A percentile compares a stretch with the other conserved stretches of the same genome.
phyloP scores from a whole-genome alignment of 2,888 invertebrate species.

The Timandra comae region DNA sequence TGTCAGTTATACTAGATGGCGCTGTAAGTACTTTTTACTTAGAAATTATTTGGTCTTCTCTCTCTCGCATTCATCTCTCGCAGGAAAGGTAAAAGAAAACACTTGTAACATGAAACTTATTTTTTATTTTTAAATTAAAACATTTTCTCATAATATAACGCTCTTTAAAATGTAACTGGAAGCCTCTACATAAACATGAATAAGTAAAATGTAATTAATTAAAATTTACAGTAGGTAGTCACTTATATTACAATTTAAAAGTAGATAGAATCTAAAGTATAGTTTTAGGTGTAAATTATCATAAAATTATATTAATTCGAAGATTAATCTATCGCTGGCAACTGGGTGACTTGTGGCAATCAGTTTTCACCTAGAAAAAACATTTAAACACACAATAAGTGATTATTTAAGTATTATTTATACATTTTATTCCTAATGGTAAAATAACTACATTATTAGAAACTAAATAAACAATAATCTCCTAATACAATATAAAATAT shows the following conservation, averaged over 20 bases:
- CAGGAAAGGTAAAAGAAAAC: constrained; percentile 36
- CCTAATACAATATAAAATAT: too few relatives aligned
- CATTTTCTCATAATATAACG: constrained; percentile 65
- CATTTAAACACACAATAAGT: constrained; percentile 11
- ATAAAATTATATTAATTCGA: too few relatives aligned
- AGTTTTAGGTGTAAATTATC: too few relatives aligned
- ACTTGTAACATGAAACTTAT: constrained; percentile 50
- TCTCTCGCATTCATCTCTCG: too few relatives aligned
- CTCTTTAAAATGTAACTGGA: constrained; percentile 68
- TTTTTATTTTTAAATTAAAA: constrained; percentile 69
- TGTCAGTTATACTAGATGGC: too few relatives aligned
- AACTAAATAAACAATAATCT: too few relatives aligned
- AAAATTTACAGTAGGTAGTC: constrained; percentile 30
- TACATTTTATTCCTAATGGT: too few relatives aligned
- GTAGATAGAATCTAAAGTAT: too few relatives aligned
- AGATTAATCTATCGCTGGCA: constrained; percentile 31
- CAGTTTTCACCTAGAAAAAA: constrained; percentile 69
- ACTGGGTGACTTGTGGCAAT: constrained; percentile 43
- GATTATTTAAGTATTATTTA: too few relatives aligned
- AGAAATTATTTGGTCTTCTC: too few relatives aligned
- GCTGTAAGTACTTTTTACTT: too few relatives aligned
- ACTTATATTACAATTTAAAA: constrained; percentile 12
- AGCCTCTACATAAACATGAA: constrained; percentile 69
- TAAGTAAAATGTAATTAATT: constrained; percentile 30
- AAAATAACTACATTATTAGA: too few relatives aligned